These are phyloP conservation scores for Dendropsophus ebraccatus DNA, from an alignment of 2,113 vertebrate species.

Conservation along the genomic window DNA sequence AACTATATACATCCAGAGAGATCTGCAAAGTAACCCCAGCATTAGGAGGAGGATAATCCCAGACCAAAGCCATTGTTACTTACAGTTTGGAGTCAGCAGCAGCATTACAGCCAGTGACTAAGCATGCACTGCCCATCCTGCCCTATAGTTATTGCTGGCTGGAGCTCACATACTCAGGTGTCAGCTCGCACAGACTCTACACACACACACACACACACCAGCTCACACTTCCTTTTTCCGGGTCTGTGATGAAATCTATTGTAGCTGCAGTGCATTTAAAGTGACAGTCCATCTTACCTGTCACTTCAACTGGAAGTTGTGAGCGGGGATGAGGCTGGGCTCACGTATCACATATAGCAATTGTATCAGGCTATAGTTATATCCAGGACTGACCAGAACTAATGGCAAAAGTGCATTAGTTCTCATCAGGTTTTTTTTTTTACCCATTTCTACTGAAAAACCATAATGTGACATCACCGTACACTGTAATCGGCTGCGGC, in stretches of 20 bases:
- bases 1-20: not conserved
- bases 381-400: no score
- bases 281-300: conserved; percentile 24
- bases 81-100: conserved; percentile 14
- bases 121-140: conserved; percentile 6
- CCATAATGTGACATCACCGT: no score
- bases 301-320: no score
- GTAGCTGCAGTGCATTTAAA: conserved; percentile 47
- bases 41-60: conserved; percentile 2
- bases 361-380: no score
- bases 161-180: conserved; percentile 13
- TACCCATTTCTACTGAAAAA: no score
- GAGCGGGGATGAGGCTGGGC: no score
- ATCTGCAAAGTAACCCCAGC: not conserved
- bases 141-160: not conserved
- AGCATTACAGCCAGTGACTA: conserved; percentile 34
- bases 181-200: conserved; percentile 13
- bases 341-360: no score
- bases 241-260: conserved; percentile 56
- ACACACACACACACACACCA: no score
- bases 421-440: no score
- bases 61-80: conserved; percentile 24
- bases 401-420: no score
- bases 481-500: no score
- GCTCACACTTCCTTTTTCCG: conserved; percentile 55